These are phyloP conservation scores for Pseudococcus viburni DNA, from an alignment of 2,888 invertebrate genomes.

Conservation along the genomic window DNA sequence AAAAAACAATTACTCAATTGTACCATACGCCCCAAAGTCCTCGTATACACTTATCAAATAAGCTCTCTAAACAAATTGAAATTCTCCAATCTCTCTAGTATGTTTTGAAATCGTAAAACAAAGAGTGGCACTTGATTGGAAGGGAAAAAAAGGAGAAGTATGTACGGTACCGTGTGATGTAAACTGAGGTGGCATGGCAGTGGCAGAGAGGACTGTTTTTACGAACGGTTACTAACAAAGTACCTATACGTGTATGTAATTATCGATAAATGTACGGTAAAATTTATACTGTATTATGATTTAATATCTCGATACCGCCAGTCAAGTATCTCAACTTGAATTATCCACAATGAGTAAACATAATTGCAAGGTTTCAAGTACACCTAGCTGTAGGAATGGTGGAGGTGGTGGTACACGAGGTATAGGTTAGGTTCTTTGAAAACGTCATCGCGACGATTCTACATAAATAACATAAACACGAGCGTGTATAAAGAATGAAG, in stretches of 20 bases:
- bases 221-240: slow-evolving; percentile 18
- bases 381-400: no score
- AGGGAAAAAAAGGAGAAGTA: background rate
- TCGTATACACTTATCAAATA: background rate
- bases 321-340: slow-evolving; percentile 16
- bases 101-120: slow-evolving; percentile 10
- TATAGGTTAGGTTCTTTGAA: background rate
- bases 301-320: background rate
- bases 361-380: slow-evolving; percentile 1
- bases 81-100: background rate
- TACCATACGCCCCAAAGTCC: background rate
- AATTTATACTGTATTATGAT: background rate
- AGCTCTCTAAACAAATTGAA: background rate
- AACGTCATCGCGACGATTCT: slow-evolving; percentile 5
- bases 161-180: background rate
- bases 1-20: background rate
- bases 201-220: background rate
- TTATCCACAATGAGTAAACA: background rate
- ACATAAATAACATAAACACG: background rate
- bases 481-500: background rate
- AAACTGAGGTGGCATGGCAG: background rate
- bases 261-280: slow-evolving; percentile 22
- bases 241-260: slow-evolving; percentile 19
- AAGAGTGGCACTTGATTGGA: background rate
- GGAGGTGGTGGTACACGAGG: background rate